Evolutionary conservation across 92 coral and sea anemone species (phyloP).

Genomic region (Phenganax subtilis): DNA sequence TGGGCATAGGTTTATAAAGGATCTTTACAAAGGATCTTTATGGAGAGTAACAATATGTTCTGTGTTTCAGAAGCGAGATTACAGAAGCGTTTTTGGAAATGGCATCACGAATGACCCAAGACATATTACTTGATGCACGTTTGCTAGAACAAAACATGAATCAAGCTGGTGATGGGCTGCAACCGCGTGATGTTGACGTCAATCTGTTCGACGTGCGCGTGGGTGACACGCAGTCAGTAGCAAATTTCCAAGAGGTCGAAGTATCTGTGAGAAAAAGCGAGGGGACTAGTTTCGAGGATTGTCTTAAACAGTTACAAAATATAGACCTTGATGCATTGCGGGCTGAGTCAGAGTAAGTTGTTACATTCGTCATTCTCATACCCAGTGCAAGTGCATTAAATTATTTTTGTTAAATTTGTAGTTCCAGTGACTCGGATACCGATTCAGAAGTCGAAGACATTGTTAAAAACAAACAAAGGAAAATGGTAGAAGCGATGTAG

Average conservation of each 20-base stretch:
- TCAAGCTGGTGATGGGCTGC: conserved; percentile 28
- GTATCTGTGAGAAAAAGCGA: conserved; percentile 77
- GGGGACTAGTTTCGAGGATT: conserved; percentile 79
- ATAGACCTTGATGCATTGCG: conserved; percentile 62
- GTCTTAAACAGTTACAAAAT: conserved; percentile 72
- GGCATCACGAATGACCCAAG: conserved; percentile 95
- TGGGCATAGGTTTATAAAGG: too few relatives aligned
- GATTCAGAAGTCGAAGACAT: conserved; percentile 53
- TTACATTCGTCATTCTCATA: not conserved
- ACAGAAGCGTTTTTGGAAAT: conserved; percentile 92
- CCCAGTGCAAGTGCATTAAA: too few relatives aligned
- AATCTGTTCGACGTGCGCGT: conserved; percentile 48
- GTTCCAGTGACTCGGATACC: conserved; percentile 89
- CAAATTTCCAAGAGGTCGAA: conserved; percentile 46
- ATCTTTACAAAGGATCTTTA: too few relatives aligned
- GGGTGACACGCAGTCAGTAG: conserved; percentile 41
- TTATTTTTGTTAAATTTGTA: not conserved
- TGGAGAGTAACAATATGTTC: not conserved
- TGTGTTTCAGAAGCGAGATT: conserved; percentile 69
- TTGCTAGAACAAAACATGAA: conserved; percentile 15
- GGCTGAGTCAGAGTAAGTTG: conserved; percentile 91
- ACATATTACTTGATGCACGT: conserved; percentile 70
- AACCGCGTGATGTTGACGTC: conserved; percentile 53
- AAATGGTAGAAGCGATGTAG: conserved; percentile 28
- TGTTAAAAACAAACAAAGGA: conserved; percentile 33